These are phyloP conservation scores for Ceratina japonica DNA, from an alignment of 1,140 invertebrate species.

Conservation along the genomic window DNA sequence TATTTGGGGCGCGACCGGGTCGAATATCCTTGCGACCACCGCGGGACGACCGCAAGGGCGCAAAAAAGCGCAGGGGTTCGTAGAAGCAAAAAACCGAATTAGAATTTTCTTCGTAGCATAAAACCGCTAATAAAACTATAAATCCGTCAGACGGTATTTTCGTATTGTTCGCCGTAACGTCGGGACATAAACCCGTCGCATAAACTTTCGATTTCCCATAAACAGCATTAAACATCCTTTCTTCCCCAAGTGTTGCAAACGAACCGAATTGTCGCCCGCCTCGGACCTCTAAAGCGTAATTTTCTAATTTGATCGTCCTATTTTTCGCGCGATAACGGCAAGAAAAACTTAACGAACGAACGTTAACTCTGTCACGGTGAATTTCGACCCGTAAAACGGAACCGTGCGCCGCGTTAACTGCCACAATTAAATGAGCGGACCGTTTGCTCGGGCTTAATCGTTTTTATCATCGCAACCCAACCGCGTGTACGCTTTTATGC, in stretches of 20 bases:
- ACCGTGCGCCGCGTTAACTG: conserved; percentile 5
- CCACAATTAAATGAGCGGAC: conserved; percentile 43
- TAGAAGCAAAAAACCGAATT: conserved; percentile 54
- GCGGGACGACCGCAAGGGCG: conserved; percentile 3
- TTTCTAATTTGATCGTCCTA: conserved; percentile 2
- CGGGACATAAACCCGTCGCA: neutral
- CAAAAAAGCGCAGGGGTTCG: conserved; percentile 30
- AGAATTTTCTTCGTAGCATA: conserved; percentile 49
- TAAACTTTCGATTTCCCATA: conserved; percentile 45
- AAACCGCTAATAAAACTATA: conserved; percentile 61
- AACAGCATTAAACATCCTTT: conserved; percentile 27
- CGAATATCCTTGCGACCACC: neutral
- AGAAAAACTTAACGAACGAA: neutral
- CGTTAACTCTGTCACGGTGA: conserved; percentile 3
- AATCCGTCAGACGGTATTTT: conserved; percentile 41
- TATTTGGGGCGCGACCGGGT: conserved; percentile 65
- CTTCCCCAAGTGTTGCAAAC: conserved; percentile 6
- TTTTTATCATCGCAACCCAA: conserved; percentile 46
- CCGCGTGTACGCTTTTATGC: conserved; percentile 50
- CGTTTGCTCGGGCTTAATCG: conserved; percentile 23
- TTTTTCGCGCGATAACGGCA: neutral
- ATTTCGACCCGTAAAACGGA: conserved; percentile 9
- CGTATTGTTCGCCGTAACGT: conserved; percentile 23
- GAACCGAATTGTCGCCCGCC: conserved; percentile 10
- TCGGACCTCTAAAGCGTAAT: neutral